Conservation (phyloP, 1,140 invertebrate species). For the Apis cerana region DNA sequence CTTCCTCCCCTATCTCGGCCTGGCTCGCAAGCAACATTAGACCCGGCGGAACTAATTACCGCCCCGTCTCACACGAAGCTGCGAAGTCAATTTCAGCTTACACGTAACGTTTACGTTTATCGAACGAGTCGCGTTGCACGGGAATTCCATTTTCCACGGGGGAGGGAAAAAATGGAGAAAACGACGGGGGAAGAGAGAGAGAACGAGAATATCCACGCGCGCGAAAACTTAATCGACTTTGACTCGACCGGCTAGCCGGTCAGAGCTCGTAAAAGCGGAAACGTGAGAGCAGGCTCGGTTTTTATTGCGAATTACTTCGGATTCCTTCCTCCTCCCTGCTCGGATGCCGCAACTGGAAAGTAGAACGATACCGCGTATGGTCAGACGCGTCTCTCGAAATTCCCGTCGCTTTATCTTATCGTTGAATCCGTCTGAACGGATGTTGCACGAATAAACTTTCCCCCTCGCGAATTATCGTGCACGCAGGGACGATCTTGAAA, state of each 20-base stretch:
- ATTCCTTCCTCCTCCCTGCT: too few species aligned
- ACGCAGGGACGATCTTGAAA: background rate
- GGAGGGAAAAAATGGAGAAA: background rate
- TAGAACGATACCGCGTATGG: background rate
- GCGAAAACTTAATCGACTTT: constrained; percentile 35
- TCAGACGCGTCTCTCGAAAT: background rate
- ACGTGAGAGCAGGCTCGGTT: background rate
- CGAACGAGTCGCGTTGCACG: background rate
- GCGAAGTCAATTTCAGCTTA: constrained; percentile 35
- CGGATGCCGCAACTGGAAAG: background rate
- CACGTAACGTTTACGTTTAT: constrained; percentile 33
- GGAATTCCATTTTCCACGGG: background rate
- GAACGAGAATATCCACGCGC: background rate
- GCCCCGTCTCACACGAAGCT: constrained; percentile 17
- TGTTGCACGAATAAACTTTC: background rate
- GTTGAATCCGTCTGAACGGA: background rate
- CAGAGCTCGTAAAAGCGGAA: background rate
- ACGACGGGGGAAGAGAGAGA: too few species aligned
- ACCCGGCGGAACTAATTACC: constrained; percentile 49
- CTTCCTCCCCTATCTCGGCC: too few species aligned
- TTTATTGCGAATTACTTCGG: background rate
- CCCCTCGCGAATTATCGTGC: background rate
- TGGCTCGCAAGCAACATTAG: background rate
- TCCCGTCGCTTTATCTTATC: background rate
- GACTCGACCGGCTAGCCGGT: background rate